Evolutionary conservation across 2,113 vertebrate genomes (phyloP).

Genomic region (Cyanoliseus patagonus): DNA sequence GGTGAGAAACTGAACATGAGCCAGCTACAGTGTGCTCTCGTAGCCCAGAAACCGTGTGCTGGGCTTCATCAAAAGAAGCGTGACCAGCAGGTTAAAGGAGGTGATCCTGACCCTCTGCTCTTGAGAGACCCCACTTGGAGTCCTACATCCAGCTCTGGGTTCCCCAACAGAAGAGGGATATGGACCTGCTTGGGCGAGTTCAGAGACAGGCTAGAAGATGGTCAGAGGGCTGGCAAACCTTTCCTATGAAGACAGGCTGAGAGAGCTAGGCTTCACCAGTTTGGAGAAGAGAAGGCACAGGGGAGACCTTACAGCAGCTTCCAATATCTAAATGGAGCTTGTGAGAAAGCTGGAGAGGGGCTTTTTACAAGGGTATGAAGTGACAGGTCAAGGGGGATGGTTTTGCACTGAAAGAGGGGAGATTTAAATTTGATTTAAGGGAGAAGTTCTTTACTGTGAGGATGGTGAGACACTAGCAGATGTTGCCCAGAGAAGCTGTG

Average conservation of each 20-base stretch:
- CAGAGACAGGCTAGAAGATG: neutral
- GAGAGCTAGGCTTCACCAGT: neutral
- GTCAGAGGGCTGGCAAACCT: neutral
- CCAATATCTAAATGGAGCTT: neutral
- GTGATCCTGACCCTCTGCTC: neutral
- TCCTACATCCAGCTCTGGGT: neutral
- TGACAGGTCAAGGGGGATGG: neutral
- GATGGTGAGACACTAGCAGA: neutral
- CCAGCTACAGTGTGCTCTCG: neutral
- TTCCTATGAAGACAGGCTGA: neutral
- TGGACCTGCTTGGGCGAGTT: neutral
- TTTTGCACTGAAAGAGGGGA: neutral
- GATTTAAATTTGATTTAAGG: neutral
- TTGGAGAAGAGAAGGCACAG: neutral
- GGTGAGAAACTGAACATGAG: neutral
- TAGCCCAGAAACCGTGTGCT: neutral
- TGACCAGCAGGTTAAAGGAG: neutral
- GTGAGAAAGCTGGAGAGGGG: neutral
- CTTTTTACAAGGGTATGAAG: neutral
- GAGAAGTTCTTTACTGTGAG: neutral
- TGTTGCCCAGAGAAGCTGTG: neutral
- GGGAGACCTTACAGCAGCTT: neutral
- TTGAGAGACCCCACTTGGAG: neutral
- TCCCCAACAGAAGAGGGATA: neutral
- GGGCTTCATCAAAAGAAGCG: neutral